phyloP scores from a whole-genome alignment of 2,888 invertebrate genomes.

The Chrysina gloriosa region DNA sequence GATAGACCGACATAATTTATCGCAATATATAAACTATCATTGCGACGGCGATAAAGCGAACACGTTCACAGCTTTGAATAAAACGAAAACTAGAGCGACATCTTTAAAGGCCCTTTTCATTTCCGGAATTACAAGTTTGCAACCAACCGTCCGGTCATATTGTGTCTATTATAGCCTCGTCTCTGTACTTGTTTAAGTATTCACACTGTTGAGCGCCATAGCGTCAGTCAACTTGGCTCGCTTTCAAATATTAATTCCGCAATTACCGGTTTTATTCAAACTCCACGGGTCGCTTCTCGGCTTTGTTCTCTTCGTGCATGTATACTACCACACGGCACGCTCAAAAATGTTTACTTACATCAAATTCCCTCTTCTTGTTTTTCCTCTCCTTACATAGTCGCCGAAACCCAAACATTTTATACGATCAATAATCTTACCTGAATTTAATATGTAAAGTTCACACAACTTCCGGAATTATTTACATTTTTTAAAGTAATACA shows the following conservation, averaged over 20 bases:
- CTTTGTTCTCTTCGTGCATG: background rate
- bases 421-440: background rate
- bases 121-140: slow-evolving; percentile 44
- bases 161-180: slow-evolving; percentile 56
- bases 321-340: background rate
- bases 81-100: slow-evolving; percentile 24
- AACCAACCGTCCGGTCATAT: slow-evolving; percentile 47
- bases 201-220: slow-evolving; percentile 50
- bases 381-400: no score
- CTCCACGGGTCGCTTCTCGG: slow-evolving; percentile 40
- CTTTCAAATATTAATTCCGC: slow-evolving; percentile 66
- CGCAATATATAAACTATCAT: background rate
- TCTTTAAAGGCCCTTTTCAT: slow-evolving; percentile 36
- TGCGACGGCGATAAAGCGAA: slow-evolving; percentile 5
- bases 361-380: background rate
- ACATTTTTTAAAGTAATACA: no score
- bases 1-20: background rate
- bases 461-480: no score
- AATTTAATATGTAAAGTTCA: background rate
- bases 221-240: slow-evolving; percentile 55
- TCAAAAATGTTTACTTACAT: background rate
- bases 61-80: background rate
- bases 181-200: slow-evolving; percentile 52
- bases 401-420: no score
- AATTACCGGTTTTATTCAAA: slow-evolving; percentile 65